phyloP scores from a whole-genome alignment of 2,888 invertebrate species.

The Agrotis puta region DNA sequence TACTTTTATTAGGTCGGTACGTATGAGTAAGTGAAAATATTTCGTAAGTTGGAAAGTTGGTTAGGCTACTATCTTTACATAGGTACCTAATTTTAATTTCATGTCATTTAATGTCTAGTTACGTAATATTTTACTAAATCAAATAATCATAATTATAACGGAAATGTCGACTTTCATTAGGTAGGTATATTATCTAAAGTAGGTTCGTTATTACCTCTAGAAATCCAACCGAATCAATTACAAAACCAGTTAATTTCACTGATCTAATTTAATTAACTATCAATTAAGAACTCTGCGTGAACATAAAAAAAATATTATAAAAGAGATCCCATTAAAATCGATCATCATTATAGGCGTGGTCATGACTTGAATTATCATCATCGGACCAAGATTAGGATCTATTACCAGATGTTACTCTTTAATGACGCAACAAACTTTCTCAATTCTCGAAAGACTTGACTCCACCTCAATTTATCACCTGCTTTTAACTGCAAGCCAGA shows the following conservation, averaged over 20 bases:
- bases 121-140: not conserved
- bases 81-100: not conserved
- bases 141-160: not conserved
- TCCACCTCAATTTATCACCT: constrained; percentile 11
- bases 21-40: constrained; percentile 19
- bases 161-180: not conserved
- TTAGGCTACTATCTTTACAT: not conserved
- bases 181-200: not conserved
- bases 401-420: constrained; percentile 18
- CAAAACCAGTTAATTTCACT: constrained; percentile 37
- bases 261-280: constrained; percentile 36
- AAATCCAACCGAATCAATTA: constrained; percentile 33
- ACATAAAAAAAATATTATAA: constrained; percentile 17
- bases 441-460: not conserved
- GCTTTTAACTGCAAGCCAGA: constrained; percentile 5
- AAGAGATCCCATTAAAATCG: constrained; percentile 38
- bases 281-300: constrained; percentile 25
- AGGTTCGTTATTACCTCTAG: not conserved
- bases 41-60: constrained; percentile 27
- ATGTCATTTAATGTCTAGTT: not conserved
- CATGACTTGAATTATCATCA: not conserved
- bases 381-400: constrained; percentile 9
- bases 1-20: constrained; percentile 29
- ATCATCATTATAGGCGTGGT: constrained; percentile 7
- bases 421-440: constrained; percentile 45